Conservation (phyloP, 2,888 invertebrate genomes). For the Athrips mouffetella region DNA sequence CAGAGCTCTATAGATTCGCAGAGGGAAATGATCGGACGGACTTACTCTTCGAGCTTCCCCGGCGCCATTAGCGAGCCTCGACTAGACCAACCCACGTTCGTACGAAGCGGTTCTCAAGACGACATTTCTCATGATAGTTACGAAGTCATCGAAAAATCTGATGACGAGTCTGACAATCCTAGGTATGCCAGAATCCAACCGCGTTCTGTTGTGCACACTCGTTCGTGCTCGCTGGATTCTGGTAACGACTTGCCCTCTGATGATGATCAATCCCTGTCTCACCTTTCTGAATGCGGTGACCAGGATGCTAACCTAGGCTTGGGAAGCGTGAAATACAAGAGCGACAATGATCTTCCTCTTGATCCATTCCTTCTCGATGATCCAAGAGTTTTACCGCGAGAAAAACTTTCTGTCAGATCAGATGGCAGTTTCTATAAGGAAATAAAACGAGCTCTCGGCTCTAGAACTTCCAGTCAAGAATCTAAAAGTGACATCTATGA, state of each 20-base stretch:
- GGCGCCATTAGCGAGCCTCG: slow-evolving; percentile 86
- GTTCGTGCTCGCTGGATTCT: slow-evolving; percentile 86
- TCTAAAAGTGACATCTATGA: slow-evolving; percentile 84
- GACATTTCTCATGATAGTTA: slow-evolving; percentile 93
- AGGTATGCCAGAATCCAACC: slow-evolving; percentile 50
- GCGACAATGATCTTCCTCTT: slow-evolving; percentile 83
- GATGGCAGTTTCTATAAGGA: slow-evolving; percentile 86
- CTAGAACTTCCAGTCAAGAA: slow-evolving; percentile 83
- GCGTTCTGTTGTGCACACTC: slow-evolving; percentile 66
- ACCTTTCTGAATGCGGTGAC: slow-evolving; percentile 70
- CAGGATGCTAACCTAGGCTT: slow-evolving; percentile 77
- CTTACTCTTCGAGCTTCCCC: slow-evolving; percentile 92
- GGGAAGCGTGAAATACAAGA: slow-evolving; percentile 81
- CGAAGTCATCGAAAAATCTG: slow-evolving; percentile 88
- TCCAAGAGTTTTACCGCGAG: slow-evolving; percentile 84
- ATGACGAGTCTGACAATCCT: slow-evolving; percentile 76
- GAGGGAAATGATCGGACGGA: slow-evolving; percentile 83
- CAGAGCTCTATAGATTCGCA: slow-evolving; percentile 82
- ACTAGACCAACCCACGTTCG: slow-evolving; percentile 80
- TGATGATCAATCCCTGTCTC: slow-evolving; percentile 81
- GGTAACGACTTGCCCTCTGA: slow-evolving; percentile 87
- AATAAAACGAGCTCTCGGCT: slow-evolving; percentile 80
- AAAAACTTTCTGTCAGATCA: slow-evolving; percentile 84
- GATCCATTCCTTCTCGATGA: slow-evolving; percentile 89
- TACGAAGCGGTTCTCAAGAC: slow-evolving; percentile 86